Conservation (phyloP, 2,888 invertebrate genomes). For the Falcaria lacertinaria region DNA sequence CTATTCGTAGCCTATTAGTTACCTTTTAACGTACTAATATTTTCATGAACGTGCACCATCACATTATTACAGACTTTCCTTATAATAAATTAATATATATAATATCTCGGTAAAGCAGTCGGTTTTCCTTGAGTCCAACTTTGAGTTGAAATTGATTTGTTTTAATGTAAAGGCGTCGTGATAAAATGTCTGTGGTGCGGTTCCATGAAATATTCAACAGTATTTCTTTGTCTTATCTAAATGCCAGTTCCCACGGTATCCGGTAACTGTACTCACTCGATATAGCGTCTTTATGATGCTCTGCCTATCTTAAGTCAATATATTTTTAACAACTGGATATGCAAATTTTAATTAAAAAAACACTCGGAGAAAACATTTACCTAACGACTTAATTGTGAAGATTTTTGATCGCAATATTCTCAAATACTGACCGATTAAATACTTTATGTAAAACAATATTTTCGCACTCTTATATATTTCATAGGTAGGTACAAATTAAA, state of each 20-base stretch:
- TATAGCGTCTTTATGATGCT: background rate
- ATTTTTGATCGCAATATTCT: no score
- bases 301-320: background rate
- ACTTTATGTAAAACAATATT: no score
- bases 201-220: conserved; percentile 35
- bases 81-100: no score
- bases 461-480: no score
- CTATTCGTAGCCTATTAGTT: background rate
- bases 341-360: background rate
- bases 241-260: conserved; percentile 29
- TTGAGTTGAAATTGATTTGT: background rate
- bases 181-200: conserved; percentile 32
- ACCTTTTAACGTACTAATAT: background rate
- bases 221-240: conserved; percentile 25
- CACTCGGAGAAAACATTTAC: no score
- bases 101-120: no score
- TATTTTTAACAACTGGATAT: background rate
- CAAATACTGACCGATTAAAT: no score
- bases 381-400: no score
- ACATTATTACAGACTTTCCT: no score
- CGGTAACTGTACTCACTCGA: conserved; percentile 13
- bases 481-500: no score
- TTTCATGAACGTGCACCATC: no score
- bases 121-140: no score
- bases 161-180: background rate